A percentile compares a stretch with the other conserved stretches of the same genome.
These are phyloP conservation scores for Pampus argenteus DNA, from an alignment of 2,797 vertebrate genomes.

Conservation along the genomic window DNA sequence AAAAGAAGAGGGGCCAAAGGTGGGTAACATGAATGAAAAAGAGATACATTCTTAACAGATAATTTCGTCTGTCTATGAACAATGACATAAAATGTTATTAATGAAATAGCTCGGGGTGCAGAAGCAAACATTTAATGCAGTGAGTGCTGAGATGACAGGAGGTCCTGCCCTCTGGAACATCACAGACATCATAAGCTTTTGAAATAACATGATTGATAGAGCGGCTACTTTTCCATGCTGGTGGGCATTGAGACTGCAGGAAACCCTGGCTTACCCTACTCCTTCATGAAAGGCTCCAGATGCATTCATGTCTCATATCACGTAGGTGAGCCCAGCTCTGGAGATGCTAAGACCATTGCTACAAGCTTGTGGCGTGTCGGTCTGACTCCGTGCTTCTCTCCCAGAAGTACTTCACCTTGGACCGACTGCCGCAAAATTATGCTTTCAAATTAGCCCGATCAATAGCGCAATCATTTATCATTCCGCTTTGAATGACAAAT, in stretches of 20 bases:
- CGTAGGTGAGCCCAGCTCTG: background rate
- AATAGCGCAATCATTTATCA: background rate
- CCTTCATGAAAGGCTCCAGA: conserved; percentile 5
- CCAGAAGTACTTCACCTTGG: background rate
- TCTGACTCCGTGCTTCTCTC: background rate
- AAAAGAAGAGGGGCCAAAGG: background rate
- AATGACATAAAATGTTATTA: conserved; percentile 21
- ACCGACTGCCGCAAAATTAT: background rate
- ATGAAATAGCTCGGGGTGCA: conserved; percentile 19
- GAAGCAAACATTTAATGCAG: conserved; percentile 14
- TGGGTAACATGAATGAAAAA: background rate
- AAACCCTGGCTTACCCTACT: background rate
- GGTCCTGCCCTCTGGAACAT: conserved; percentile 32
- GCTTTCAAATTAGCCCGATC: background rate
- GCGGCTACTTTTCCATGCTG: conserved; percentile 1
- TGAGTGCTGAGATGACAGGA: conserved; percentile 35
- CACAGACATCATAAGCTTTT: conserved; percentile 22
- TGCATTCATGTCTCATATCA: conserved; percentile 12
- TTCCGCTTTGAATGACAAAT: background rate
- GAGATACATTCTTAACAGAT: conserved; percentile 3
- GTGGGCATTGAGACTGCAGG: conserved; percentile 8
- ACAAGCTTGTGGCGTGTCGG: background rate
- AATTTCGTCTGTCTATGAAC: conserved; percentile 3
- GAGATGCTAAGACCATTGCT: background rate
- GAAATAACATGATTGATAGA: conserved; percentile 33